Percentiles rank a stretch among this genome's conserved stretches.
Conservation (phyloP, 2,888 invertebrate species). For the Protodeltote pygarga region DNA sequence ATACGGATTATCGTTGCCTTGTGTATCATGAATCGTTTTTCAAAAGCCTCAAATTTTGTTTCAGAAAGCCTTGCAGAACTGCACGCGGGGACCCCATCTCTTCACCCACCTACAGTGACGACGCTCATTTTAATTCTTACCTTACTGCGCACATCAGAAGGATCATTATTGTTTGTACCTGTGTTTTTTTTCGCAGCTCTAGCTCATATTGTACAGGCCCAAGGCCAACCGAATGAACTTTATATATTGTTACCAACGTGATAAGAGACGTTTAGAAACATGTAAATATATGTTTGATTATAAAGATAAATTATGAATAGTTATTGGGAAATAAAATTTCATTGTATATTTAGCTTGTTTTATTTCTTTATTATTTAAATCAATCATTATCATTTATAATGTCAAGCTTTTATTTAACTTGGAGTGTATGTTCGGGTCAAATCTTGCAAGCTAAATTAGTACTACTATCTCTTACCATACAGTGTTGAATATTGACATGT, state of each 20-base stretch:
- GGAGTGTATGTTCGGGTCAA: too few species aligned
- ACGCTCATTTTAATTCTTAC: slow-evolving; percentile 59
- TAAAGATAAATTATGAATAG: slow-evolving; percentile 68
- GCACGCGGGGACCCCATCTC: slow-evolving; percentile 69
- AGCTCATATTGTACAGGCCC: slow-evolving; percentile 54
- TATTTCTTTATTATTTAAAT: slow-evolving; percentile 47
- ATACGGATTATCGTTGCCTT: too few species aligned
- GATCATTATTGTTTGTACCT: slow-evolving; percentile 56
- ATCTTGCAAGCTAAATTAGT: too few species aligned
- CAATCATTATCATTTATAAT: too few species aligned
- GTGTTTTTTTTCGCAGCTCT: slow-evolving; percentile 62
- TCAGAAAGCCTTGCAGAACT: slow-evolving; percentile 84
- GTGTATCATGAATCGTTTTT: too few species aligned
- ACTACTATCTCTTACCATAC: too few species aligned
- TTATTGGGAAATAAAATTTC: slow-evolving; percentile 82
- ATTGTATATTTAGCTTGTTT: slow-evolving; percentile 65
- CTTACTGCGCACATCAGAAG: slow-evolving; percentile 56
- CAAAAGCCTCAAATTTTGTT: too few species aligned
- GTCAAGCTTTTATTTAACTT: too few species aligned
- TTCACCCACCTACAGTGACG: slow-evolving; percentile 60
- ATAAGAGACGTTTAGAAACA: slow-evolving; percentile 59
- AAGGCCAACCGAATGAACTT: slow-evolving; percentile 57
- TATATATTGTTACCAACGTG: slow-evolving; percentile 76
- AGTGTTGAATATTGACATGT: too few species aligned
- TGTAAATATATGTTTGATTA: slow-evolving; percentile 59